Conservation (phyloP, 2,888 invertebrate genomes). For the Acanthacorydalis orientalis region DNA sequence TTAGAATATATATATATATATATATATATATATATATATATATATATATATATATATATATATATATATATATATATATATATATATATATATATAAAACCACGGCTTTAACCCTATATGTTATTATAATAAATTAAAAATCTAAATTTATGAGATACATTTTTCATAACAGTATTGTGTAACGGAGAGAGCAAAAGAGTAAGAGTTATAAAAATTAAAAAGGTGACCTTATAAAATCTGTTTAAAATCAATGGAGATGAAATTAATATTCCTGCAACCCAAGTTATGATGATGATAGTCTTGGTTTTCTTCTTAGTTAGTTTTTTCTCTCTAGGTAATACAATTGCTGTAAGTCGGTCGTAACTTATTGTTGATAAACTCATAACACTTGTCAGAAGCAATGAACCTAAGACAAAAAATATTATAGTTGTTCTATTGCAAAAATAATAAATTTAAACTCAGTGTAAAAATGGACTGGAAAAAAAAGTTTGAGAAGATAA, state of each 20-base stretch:
- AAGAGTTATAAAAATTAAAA: not conserved
- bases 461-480: too few relatives aligned
- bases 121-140: too few relatives aligned
- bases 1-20: too few relatives aligned
- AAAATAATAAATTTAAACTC: too few relatives aligned
- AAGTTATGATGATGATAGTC: conserved; percentile 44
- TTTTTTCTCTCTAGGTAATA: conserved; percentile 51
- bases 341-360: conserved; percentile 67
- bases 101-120: too few relatives aligned
- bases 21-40: too few relatives aligned
- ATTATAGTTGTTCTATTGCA: too few relatives aligned
- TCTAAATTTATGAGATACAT: too few relatives aligned
- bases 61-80: too few relatives aligned
- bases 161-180: not conserved
- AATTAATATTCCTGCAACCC: conserved; percentile 45
- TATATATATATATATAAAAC: too few relatives aligned
- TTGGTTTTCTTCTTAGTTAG: conserved; percentile 46
- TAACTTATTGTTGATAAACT: conserved; percentile 66
- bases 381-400: conserved; percentile 58
- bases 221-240: conserved; percentile 39
- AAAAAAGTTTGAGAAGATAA: too few relatives aligned
- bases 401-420: conserved; percentile 33
- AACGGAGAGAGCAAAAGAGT: conserved; percentile 1
- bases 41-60: too few relatives aligned
- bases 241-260: conserved; percentile 48